Conservation (phyloP, 64 coral and sea anemone species). For the Platygyra sinensis region DNA sequence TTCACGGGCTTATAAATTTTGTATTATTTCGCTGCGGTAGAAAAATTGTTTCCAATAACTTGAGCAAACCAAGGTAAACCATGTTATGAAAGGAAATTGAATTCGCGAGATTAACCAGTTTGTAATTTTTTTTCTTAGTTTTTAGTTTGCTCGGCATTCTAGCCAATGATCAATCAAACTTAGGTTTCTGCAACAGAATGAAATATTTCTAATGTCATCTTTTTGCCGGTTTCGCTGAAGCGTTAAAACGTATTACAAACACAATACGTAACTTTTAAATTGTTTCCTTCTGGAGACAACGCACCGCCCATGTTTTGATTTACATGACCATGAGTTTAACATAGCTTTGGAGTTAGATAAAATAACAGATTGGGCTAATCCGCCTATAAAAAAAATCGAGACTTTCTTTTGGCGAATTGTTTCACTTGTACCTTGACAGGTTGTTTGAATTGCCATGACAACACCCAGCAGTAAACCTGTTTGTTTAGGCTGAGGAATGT, state of each 20-base stretch:
- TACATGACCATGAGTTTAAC: conserved; percentile 1
- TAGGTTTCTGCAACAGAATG: neutral
- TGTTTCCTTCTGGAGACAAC: neutral
- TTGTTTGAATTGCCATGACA: conserved; percentile 12
- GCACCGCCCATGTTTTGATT: neutral
- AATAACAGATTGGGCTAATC: neutral
- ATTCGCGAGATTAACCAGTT: neutral
- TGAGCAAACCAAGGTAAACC: neutral
- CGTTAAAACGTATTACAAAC: conserved; percentile 12
- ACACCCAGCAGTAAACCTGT: conserved; percentile 4
- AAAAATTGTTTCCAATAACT: conserved; percentile 51
- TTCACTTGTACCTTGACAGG: conserved; percentile 21
- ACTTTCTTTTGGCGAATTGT: neutral
- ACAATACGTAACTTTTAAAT: conserved; percentile 1
- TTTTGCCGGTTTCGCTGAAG: neutral
- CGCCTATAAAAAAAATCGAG: conserved; percentile 6
- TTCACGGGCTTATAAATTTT: conserved; percentile 46
- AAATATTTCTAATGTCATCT: conserved; percentile 1
- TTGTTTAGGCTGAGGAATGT: conserved; percentile 45
- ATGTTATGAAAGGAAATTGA: conserved; percentile 15
- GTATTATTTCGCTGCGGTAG: conserved; percentile 32
- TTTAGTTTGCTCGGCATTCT: no score
- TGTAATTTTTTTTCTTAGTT: neutral
- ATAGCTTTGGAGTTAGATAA: neutral
- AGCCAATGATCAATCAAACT: conserved; percentile 3